A percentile compares a stretch with the other conserved stretches of the same genome.
phyloP scores from a whole-genome alignment of 2,113 vertebrate species.

The Quiscalus mexicanus region DNA sequence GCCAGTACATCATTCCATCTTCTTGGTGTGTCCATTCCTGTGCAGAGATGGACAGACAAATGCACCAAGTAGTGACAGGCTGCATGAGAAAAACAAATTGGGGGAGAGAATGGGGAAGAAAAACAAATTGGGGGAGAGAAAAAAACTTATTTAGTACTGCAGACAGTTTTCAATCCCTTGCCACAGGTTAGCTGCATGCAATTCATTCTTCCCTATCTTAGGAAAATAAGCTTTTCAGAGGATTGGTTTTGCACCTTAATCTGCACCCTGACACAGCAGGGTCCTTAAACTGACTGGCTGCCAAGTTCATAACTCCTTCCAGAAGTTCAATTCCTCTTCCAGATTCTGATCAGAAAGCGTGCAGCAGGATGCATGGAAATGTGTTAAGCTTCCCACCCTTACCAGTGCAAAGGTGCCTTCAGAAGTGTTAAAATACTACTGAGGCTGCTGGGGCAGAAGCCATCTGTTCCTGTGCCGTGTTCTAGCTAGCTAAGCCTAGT shows the following conservation, averaged over 20 bases:
- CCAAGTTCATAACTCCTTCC: neutral
- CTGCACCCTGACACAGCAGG: neutral
- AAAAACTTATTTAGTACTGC: neutral
- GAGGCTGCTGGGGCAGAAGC: neutral
- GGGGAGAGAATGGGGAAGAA: neutral
- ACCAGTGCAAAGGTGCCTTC: slow-evolving; percentile 10
- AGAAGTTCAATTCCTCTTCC: slow-evolving; percentile 2
- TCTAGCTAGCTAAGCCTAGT: neutral
- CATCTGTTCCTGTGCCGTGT: neutral
- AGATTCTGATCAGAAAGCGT: neutral
- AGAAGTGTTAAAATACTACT: neutral
- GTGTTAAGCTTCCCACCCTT: neutral
- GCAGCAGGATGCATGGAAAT: neutral
- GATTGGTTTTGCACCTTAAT: slow-evolving; percentile 1
- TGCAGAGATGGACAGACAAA: neutral
- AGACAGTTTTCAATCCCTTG: neutral
- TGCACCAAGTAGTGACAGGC: neutral
- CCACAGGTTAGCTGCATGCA: neutral
- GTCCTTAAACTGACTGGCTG: neutral
- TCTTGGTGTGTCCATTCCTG: neutral
- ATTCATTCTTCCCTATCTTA: neutral
- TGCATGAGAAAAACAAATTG: neutral
- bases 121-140: neutral
- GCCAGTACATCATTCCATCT: neutral
- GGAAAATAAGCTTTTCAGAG: neutral